Evolutionary conservation across 2,888 invertebrate genomes (phyloP), one percentile per base, ranked within the genome.

Genomic region (Theretra japonica): DNA sequence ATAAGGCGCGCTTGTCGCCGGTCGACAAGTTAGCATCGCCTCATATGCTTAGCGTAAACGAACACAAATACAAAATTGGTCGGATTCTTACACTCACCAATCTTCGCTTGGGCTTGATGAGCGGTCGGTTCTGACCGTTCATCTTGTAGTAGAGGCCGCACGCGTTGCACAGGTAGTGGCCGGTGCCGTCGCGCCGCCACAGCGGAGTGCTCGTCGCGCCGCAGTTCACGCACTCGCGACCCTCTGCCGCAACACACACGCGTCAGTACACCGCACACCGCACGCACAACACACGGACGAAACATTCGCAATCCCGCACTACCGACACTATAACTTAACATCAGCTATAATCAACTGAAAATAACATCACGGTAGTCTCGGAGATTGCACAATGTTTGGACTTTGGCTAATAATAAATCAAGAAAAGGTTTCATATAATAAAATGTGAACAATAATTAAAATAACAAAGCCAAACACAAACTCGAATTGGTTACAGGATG

Each of bases 101-200:
- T 96, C 99, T 97, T 96, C 99, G 97, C 96, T 99, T 99, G 89
- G 99, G 99, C 96, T 99, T 99, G 95, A 99, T 99, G 88, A 99
- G 97, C 74, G 99, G 99, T 93, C 99, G 95, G 94, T 99, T 99
- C 93, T 99, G 98, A 86, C 99, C 99, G 95, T 99, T 99, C 99
- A 99, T 99, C 96, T 99, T 99, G 96, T 99, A 99, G 95, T 99
- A 99, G 83, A 99, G 97, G 83, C 99, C 99, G 94, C 99, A 99
- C 82, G 99, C 99, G 95, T 99, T 99, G 96, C 99, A 99, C 86
- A 97, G 96, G 95, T 99, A 99, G 93, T 98, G 98, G 68, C 99
- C 99, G 80, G 99, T 99, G 80, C 99, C 99, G 94, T 99, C 99
- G 84, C 99, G 96, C 88, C 99, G 96, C 99, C 99, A 99, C 76